Base-by-base conservation (phyloP, 2,888 invertebrate genomes). In the Phaonia tiefii region DNA sequence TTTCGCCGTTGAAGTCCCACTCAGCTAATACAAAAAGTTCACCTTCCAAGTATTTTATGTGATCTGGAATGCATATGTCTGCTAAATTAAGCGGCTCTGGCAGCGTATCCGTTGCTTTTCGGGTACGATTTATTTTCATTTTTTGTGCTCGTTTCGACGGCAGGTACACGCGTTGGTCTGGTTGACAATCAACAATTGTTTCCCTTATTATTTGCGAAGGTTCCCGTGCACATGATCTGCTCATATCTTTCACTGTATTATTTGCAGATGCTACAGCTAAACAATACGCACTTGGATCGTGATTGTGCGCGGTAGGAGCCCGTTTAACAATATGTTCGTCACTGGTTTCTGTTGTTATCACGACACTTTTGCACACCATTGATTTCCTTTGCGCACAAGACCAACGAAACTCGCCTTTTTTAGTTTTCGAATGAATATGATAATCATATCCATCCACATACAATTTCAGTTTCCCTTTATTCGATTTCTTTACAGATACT, bases 391-490 rank as follows among this genome's bases (percentile, higher is more conserved):
- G 60, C 25, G 60, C 51, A 51, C n/a, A n/a, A n/a, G n/a, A n/a
- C n/a, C n/a, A n/a, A n/a, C n/a, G n/a, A n/a, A n/a, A n/a, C n/a
- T n/a, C n/a, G n/a, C n/a, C n/a, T n/a, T n/a, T n/a, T n/a, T n/a
- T n/a, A n/a, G n/a, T n/a, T n/a, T n/a, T n/a, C 72, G 73, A 73
- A 73, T 63, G 70, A 37, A 70, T 39, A 56, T 72, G 26, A 13
- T 60, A 60, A 26, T 44, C 31, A 17, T 26, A 72, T 72, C 72
- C 72, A 63, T 60, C 51, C 39, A 69, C 25, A 69, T 22, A 69
- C 37, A 69, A 10, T 69, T 72, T 72, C 11, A 60, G 31, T 17
- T 46, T 44, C 31, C 60, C 72, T 60, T 72, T 72, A 44, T 72
- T 60, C 25, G 60, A 72, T 60, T 72, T 72, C 11, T n/a, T n/a